A percentile compares a stretch with the other conserved stretches of the same genome.
phyloP scores from a whole-genome alignment of 2,888 invertebrate genomes.

The Rhodophaea formosa region DNA sequence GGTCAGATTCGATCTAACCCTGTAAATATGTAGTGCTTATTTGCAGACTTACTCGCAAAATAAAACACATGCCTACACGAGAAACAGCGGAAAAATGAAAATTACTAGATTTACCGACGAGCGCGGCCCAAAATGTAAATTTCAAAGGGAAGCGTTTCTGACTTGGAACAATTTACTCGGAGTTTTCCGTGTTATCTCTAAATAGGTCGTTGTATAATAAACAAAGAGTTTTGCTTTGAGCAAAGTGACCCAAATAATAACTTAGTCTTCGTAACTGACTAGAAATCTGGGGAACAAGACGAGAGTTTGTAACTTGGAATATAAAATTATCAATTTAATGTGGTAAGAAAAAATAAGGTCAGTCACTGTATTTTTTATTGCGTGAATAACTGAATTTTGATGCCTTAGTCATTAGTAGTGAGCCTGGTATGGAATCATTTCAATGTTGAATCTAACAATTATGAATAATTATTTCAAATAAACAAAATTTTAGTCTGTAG shows the following conservation, averaged over 20 bases:
- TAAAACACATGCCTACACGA: not conserved
- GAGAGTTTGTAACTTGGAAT: not conserved
- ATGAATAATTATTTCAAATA: too few species aligned
- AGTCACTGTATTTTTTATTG: too few species aligned
- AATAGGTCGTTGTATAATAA: constrained; percentile 31
- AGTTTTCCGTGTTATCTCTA: constrained; percentile 31
- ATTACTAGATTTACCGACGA: constrained; percentile 43
- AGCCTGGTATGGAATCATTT: too few species aligned
- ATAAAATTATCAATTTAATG: not conserved
- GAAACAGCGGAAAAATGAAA: constrained; percentile 34
- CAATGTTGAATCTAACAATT: too few species aligned
- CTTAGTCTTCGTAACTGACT: constrained; percentile 1
- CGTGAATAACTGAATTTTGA: too few species aligned
- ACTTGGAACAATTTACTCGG: constrained; percentile 43
- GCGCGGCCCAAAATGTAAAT: constrained; percentile 39
- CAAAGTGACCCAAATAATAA: constrained; percentile 13
- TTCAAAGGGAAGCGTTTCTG: constrained; percentile 39
- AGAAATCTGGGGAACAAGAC: not conserved
- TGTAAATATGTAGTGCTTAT: constrained; percentile 23
- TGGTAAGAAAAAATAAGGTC: too few species aligned
- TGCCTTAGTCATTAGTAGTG: too few species aligned
- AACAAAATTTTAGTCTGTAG: too few species aligned
- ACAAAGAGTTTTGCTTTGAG: constrained; percentile 12
- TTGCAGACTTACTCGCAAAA: not conserved
- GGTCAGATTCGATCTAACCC: not conserved